Percentiles rank a stretch among this genome's conserved stretches.
Evolutionary conservation across 2,888 invertebrate species (phyloP).

Genomic region (Autographa pulchrina): DNA sequence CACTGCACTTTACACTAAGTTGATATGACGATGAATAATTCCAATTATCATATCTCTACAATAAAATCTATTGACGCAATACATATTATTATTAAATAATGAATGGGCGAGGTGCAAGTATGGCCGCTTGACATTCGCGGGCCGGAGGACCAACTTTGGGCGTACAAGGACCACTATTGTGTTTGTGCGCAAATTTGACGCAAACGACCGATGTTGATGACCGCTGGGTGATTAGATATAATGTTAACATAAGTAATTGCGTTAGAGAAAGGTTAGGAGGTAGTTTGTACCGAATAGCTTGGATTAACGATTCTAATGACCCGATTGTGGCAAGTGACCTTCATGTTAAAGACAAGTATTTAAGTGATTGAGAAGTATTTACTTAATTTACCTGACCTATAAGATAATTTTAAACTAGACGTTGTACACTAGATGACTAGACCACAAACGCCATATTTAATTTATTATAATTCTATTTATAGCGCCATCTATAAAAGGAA

Average conservation of each 20-base stretch:
- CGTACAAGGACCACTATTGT: slow-evolving; percentile 51
- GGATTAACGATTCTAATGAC: slow-evolving; percentile 1
- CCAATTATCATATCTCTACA: slow-evolving; percentile 15
- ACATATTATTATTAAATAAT: slow-evolving; percentile 22
- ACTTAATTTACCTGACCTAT: neutral
- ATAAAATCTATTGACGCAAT: slow-evolving; percentile 34
- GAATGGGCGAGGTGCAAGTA: slow-evolving; percentile 31
- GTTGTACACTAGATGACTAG: neutral
- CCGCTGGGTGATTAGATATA: slow-evolving; percentile 18
- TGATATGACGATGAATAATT: slow-evolving; percentile 1
- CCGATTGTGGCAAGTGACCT: neutral
- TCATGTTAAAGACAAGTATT: neutral
- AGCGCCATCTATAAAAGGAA: neutral
- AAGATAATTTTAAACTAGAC: neutral
- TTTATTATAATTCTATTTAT: slow-evolving; percentile 6
- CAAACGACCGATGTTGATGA: slow-evolving; percentile 37
- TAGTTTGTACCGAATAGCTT: neutral
- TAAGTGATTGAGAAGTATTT: neutral
- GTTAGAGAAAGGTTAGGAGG: neutral
- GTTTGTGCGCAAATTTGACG: slow-evolving; percentile 41
- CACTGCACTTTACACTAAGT: neutral
- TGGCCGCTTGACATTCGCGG: slow-evolving; percentile 27
- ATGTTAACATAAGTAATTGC: slow-evolving; percentile 9
- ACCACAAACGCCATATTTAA: neutral
- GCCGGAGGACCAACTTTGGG: slow-evolving; percentile 30